These are phyloP conservation scores for Karalla daura DNA, from an alignment of 2,797 vertebrate genomes.

Conservation along the genomic window DNA sequence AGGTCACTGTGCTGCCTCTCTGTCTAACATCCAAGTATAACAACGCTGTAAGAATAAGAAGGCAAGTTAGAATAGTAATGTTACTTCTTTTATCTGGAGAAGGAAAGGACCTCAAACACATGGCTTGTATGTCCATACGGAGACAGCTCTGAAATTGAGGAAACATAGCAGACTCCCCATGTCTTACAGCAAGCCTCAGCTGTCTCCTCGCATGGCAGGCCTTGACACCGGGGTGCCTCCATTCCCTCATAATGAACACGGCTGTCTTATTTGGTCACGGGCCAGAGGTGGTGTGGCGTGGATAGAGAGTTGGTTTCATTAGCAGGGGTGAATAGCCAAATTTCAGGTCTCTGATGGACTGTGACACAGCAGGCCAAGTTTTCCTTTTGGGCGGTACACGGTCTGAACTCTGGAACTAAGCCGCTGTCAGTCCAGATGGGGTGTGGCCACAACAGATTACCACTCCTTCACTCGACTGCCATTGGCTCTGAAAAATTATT, in stretches of 20 bases:
- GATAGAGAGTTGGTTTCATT: slow-evolving; percentile 72
- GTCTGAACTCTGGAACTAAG: slow-evolving; percentile 76
- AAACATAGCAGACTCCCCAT: slow-evolving; percentile 65
- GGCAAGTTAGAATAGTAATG: slow-evolving; percentile 19
- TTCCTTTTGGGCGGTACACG: slow-evolving; percentile 63
- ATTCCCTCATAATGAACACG: slow-evolving; percentile 74
- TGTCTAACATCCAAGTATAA: slow-evolving; percentile 35
- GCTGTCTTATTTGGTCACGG: slow-evolving; percentile 63
- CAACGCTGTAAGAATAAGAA: slow-evolving; percentile 16
- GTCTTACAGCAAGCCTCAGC: slow-evolving; percentile 57
- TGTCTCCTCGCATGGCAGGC: slow-evolving; percentile 70
- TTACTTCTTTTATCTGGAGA: slow-evolving; percentile 50
- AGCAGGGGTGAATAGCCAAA: slow-evolving; percentile 76
- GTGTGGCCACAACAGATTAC: slow-evolving; percentile 75
- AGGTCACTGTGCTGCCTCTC: no score
- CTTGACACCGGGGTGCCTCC: slow-evolving; percentile 62
- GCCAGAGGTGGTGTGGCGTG: slow-evolving; percentile 61
- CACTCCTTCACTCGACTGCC: slow-evolving; percentile 59
- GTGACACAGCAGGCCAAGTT: slow-evolving; percentile 73
- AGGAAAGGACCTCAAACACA: slow-evolving; percentile 68
- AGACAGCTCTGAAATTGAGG: slow-evolving; percentile 70
- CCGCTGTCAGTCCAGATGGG: slow-evolving; percentile 78
- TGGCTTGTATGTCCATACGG: slow-evolving; percentile 60
- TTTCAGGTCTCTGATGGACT: slow-evolving; percentile 81
- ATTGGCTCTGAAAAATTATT: slow-evolving; percentile 68